Conservation (phyloP, 2,113 vertebrate genomes). For the Morone chrysops region DNA sequence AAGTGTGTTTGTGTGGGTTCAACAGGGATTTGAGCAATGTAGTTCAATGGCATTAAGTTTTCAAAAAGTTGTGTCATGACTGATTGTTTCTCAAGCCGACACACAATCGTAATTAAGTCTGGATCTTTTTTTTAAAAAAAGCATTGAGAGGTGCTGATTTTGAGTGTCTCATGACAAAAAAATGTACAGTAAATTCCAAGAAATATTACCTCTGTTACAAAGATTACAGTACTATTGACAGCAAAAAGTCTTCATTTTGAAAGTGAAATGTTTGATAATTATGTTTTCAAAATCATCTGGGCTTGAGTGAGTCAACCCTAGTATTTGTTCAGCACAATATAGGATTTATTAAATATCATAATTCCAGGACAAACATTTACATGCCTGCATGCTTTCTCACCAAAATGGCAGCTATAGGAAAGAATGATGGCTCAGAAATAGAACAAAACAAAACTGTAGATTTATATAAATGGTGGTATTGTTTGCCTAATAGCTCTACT, state of each 20-base stretch:
- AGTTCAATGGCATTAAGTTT: conserved; percentile 45
- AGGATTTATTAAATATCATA: conserved; percentile 99
- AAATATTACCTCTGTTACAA: conserved; percentile 82
- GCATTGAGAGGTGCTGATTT: conserved; percentile 58
- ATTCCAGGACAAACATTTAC: conserved; percentile 99
- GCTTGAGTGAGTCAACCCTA: conserved; percentile 81
- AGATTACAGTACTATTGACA: conserved; percentile 82
- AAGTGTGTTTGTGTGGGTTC: conserved; percentile 31
- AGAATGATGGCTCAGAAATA: conserved; percentile 96
- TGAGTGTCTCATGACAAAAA: conserved; percentile 68
- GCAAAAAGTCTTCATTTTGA: conserved; percentile 79
- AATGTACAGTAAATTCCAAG: conserved; percentile 79
- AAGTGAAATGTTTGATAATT: conserved; percentile 73
- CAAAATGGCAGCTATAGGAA: conserved; percentile 98
- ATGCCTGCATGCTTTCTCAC: conserved; percentile 99
- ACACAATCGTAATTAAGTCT: conserved; percentile 41
- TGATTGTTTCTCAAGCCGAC: conserved; percentile 70
- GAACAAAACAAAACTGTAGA: conserved; percentile 84
- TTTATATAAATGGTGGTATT: conserved; percentile 88
- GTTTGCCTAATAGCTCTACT: conserved; percentile 96
- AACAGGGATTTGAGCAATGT: conserved; percentile 47
- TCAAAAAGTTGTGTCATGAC: conserved; percentile 60
- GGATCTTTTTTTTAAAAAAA: conserved; percentile 51
- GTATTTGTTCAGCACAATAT: conserved; percentile 93
- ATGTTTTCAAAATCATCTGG: conserved; percentile 76